These are phyloP conservation scores for Sphaerophoria rueppellii DNA, from an alignment of 2,888 invertebrate species.

Conservation along the genomic window DNA sequence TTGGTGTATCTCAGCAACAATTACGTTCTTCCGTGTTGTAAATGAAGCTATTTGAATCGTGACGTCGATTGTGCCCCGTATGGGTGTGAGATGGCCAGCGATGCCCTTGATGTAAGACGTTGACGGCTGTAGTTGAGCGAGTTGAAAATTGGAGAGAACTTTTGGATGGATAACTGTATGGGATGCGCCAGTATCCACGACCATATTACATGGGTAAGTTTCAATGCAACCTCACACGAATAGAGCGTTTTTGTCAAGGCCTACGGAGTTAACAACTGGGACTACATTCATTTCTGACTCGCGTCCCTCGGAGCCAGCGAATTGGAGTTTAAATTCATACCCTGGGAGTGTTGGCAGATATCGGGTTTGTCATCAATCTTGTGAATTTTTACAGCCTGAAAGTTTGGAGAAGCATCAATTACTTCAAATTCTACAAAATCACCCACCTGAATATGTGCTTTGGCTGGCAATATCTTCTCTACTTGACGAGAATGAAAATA, in stretches of 20 bases:
- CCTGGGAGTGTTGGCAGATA: neutral
- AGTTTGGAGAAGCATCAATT: neutral
- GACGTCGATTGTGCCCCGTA: neutral
- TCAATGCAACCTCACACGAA: too few species aligned
- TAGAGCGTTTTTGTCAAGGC: too few species aligned
- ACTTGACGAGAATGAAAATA: constrained; percentile 4
- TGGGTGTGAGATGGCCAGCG: neutral
- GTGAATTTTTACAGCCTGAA: neutral
- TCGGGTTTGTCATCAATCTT: neutral
- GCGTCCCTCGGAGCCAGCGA: constrained; percentile 7
- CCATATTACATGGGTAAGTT: too few species aligned
- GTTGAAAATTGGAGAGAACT: neutral
- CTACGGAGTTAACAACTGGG: too few species aligned
- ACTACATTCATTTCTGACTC: too few species aligned
- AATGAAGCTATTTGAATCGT: neutral
- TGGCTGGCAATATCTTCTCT: neutral
- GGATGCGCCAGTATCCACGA: too few species aligned
- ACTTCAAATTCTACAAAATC: neutral
- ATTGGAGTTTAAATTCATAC: neutral
- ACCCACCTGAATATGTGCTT: neutral
- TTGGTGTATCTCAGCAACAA: neutral
- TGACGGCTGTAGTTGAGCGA: neutral
- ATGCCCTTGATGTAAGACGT: constrained; percentile 4
- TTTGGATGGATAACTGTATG: neutral
- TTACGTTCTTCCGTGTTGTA: too few species aligned